A percentile compares a stretch with the other conserved stretches of the same genome.
Conservation (phyloP, 2,888 invertebrate species). For the Seira ritae region DNA sequence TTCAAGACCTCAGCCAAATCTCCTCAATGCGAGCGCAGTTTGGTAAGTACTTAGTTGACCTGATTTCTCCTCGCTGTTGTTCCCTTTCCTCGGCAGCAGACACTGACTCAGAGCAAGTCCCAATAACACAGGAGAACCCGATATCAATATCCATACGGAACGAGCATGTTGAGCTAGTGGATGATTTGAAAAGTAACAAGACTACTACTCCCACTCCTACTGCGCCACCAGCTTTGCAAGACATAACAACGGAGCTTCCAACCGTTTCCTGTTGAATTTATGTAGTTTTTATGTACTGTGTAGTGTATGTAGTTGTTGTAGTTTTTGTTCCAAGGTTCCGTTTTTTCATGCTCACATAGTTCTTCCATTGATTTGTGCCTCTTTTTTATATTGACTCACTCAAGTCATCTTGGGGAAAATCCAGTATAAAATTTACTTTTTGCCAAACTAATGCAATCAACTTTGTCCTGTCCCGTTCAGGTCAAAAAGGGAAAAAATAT, state of each 20-base stretch:
- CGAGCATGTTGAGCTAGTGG: background rate
- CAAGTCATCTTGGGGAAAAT: background rate
- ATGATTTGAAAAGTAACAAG: background rate
- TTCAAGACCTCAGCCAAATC: conserved; percentile 47
- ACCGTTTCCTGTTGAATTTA: conserved; percentile 49
- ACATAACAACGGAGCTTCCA: conserved; percentile 24
- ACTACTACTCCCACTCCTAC: background rate
- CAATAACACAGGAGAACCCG: background rate
- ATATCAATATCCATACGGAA: background rate
- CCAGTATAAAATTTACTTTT: background rate
- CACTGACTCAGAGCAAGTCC: background rate
- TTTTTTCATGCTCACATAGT: background rate
- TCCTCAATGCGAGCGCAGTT: conserved; percentile 42
- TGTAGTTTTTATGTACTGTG: background rate
- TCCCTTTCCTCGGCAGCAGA: background rate
- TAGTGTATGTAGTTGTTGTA: background rate
- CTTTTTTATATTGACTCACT: background rate
- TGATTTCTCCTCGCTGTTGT: conserved; percentile 22
- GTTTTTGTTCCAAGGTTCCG: background rate
- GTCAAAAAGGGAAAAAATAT: background rate
- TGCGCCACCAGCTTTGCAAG: background rate
- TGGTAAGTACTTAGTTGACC: conserved; percentile 56
- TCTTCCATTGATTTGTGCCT: background rate
- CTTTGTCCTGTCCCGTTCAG: background rate
- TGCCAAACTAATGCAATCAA: background rate